phyloP scores from a whole-genome alignment of 2,113 vertebrate species.

The Gambusia holbrooki region DNA sequence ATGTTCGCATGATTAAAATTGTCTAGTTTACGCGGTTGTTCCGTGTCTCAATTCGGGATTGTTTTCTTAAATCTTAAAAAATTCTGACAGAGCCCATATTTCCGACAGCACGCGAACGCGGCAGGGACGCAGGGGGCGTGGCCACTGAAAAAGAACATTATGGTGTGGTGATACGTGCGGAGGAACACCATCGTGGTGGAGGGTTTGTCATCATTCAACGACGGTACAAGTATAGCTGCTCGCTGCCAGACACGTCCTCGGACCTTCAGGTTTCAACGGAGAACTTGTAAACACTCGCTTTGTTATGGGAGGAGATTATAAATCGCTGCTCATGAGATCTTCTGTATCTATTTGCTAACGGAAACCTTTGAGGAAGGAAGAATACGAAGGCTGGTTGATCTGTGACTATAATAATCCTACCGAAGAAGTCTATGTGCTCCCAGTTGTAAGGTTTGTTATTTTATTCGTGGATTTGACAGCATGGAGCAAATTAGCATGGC shows the following conservation, averaged over 20 bases:
- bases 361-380: background rate
- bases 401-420: background rate
- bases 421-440: conserved; percentile 3
- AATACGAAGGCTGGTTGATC: conserved; percentile 10
- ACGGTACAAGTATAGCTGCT: background rate
- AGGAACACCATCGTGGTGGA: conserved; percentile 35
- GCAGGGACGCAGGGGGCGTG: conserved; percentile 28
- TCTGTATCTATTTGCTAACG: background rate
- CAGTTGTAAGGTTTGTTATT: conserved; percentile 8
- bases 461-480: background rate
- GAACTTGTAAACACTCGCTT: conserved; percentile 14
- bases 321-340: background rate
- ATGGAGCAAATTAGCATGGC: background rate
- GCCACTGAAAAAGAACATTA: background rate
- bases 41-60: background rate
- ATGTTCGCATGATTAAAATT: background rate
- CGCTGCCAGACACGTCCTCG: conserved; percentile 36
- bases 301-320: conserved; percentile 8
- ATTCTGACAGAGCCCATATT: background rate
- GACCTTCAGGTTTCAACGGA: conserved; percentile 49
- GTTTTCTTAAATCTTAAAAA: background rate
- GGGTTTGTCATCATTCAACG: conserved; percentile 6
- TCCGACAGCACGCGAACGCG: conserved; percentile 11
- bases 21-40: background rate
- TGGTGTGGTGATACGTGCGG: conserved; percentile 48